Evolutionary conservation across 1,140 invertebrate species (phyloP).

Genomic region (Ips nitidus): DNA sequence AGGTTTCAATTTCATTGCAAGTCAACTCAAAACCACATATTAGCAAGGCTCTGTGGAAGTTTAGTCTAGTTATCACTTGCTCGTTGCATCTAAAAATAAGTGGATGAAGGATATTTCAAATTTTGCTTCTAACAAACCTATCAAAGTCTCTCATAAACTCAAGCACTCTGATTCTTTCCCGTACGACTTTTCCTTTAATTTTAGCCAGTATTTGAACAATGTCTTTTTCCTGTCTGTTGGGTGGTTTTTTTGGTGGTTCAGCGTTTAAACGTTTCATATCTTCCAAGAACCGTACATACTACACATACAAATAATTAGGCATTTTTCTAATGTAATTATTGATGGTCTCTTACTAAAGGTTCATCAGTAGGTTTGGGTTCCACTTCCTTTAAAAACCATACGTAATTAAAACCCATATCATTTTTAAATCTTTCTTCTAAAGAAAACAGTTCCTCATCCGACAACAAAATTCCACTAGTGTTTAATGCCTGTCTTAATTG

Average conservation of each 20-base stretch:
- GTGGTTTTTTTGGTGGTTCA: constrained; percentile 41
- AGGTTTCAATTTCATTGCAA: constrained; percentile 60
- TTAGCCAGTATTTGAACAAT: constrained; percentile 69
- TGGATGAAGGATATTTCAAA: neutral
- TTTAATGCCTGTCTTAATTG: constrained; percentile 67
- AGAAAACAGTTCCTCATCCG: constrained; percentile 64
- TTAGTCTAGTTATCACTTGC: constrained; percentile 58
- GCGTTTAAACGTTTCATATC: constrained; percentile 50
- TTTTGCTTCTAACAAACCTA: constrained; percentile 30
- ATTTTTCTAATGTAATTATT: too few relatives aligned
- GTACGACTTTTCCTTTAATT: constrained; percentile 69
- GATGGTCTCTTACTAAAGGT: constrained; percentile 46
- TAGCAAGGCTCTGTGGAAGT: constrained; percentile 66
- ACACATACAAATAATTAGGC: constrained; percentile 6
- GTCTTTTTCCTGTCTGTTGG: constrained; percentile 56
- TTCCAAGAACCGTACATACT: constrained; percentile 46
- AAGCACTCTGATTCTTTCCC: constrained; percentile 62
- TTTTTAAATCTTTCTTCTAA: constrained; percentile 67
- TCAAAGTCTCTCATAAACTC: constrained; percentile 68
- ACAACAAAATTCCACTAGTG: constrained; percentile 62
- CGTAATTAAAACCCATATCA: constrained; percentile 70
- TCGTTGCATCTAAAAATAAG: constrained; percentile 53
- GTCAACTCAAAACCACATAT: constrained; percentile 63
- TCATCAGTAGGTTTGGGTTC: constrained; percentile 50
- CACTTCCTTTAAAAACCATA: constrained; percentile 64